Evolutionary conservation across 2,113 vertebrate genomes (phyloP), one percentile per base, ranked within the genome.

Genomic region (Piprites chloris): DNA sequence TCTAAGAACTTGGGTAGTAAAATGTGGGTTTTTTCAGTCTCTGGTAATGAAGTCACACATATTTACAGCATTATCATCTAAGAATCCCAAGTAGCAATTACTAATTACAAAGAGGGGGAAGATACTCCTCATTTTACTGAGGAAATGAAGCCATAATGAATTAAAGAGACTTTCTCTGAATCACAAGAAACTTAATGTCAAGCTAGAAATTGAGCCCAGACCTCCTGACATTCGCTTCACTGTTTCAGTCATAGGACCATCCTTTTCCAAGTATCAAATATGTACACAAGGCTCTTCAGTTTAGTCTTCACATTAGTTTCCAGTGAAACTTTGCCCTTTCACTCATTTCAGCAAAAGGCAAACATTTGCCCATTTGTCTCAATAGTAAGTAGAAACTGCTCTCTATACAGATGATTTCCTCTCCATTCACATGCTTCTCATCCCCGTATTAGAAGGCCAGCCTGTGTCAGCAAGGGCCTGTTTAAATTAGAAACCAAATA

Each of bases 401-500:
- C 87, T 92, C 86, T 69, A 12, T 93, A 92, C 69, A 81, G 90
- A 93, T 81, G 86, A 87, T 95, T 85, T 96, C 95, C 86, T 91
- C 92, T 85, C 88, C 90, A 93, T 93, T 97, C 93, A 96, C 69
- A 92, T 89, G 93, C 90, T 89, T 90, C 95, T 92, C 76, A 78
- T 92, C 88, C 92, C 68, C 65, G 56, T 89, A 85, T 90, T 94
- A 72, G 96, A 96, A 95, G 94, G 90, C 86, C 76, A 89, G 93
- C 92, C 89, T 92, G 88, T 94, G 95, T 96, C 94, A 96, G 95
- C 69, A 66, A 94, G 90, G 94, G 88, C 93, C 93, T 74, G 62
- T 96, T 97, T 92, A 96, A 97, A 97, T 97, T 96, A 97, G 95
- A 95, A 97, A 97, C 73, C 83, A 95, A 97, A 92, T 91, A 75